These are phyloP conservation scores for Cheilosia urbana DNA, from an alignment of 2,888 invertebrate species.

Conservation along the genomic window DNA sequence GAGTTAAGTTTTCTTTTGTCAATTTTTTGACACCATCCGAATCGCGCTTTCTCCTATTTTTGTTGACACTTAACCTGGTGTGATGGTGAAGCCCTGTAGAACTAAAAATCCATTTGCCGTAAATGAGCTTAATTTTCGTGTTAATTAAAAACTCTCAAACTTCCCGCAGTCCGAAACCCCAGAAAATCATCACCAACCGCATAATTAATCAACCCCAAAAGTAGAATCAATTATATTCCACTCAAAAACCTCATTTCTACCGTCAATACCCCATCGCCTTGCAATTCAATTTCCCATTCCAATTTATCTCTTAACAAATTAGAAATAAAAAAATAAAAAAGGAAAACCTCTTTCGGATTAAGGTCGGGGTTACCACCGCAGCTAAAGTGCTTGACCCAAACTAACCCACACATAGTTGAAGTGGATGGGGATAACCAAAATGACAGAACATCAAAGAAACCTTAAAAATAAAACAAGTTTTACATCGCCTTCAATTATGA, in stretches of 20 bases:
- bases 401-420: conserved; percentile 23
- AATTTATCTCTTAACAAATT: conserved; percentile 32
- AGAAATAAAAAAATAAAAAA: background rate
- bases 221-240: conserved; percentile 21
- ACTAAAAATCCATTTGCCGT: too few relatives aligned
- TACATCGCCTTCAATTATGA: conserved; percentile 15
- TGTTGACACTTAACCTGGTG: too few relatives aligned
- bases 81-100: too few relatives aligned
- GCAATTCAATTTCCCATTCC: conserved; percentile 34
- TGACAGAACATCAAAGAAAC: conserved; percentile 37
- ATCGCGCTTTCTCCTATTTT: too few relatives aligned
- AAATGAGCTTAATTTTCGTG: too few relatives aligned
- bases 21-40: too few relatives aligned
- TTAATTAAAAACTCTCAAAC: too few relatives aligned
- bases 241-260: conserved; percentile 15
- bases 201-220: conserved; percentile 5
- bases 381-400: conserved; percentile 62
- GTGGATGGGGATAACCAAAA: conserved; percentile 7
- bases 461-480: conserved; percentile 31
- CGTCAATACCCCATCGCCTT: conserved; percentile 9
- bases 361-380: conserved; percentile 50
- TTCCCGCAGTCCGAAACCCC: too few relatives aligned
- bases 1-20: too few relatives aligned
- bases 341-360: conserved; percentile 45
- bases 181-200: too few relatives aligned